Percentiles rank a stretch among this genome's conserved stretches.
phyloP scores from a whole-genome alignment of 1,140 invertebrate species.

The Bathynomus jamesi region DNA sequence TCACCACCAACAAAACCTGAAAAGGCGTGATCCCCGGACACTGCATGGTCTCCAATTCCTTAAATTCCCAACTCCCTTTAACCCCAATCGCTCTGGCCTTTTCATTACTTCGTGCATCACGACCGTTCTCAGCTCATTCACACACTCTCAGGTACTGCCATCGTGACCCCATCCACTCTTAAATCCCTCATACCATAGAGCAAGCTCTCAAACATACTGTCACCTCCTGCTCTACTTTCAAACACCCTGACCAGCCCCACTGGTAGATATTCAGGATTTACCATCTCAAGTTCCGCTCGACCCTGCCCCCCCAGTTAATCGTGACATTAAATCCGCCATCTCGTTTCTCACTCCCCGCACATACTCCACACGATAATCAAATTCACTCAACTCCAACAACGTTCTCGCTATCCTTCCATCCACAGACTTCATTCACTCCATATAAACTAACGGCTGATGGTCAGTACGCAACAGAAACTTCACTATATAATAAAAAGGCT shows the following conservation, averaged over 20 bases:
- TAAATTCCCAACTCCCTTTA: too few species aligned
- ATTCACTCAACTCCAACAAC: background rate
- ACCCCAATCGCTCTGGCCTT: too few species aligned
- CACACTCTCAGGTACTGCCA: background rate
- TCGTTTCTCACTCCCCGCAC: background rate
- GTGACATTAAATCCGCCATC: background rate
- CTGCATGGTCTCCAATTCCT: too few species aligned
- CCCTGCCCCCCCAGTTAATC: background rate
- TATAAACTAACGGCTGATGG: slow-evolving; percentile 4
- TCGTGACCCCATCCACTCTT: background rate
- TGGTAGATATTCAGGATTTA: too few species aligned
- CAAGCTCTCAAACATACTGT: too few species aligned
- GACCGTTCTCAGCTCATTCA: background rate
- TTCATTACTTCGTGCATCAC: background rate
- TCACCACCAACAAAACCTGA: background rate
- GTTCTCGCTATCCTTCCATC: background rate
- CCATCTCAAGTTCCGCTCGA: too few species aligned
- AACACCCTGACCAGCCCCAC: too few species aligned
- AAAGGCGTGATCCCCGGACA: background rate
- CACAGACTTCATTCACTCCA: background rate
- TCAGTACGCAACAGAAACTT: background rate
- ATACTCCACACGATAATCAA: slow-evolving; percentile 1
- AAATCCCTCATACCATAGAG: too few species aligned
- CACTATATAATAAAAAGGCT: background rate
- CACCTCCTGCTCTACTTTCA: too few species aligned